Evolutionary conservation across 1,140 invertebrate species (phyloP).

Genomic region (Drosophila kepulauana): DNA sequence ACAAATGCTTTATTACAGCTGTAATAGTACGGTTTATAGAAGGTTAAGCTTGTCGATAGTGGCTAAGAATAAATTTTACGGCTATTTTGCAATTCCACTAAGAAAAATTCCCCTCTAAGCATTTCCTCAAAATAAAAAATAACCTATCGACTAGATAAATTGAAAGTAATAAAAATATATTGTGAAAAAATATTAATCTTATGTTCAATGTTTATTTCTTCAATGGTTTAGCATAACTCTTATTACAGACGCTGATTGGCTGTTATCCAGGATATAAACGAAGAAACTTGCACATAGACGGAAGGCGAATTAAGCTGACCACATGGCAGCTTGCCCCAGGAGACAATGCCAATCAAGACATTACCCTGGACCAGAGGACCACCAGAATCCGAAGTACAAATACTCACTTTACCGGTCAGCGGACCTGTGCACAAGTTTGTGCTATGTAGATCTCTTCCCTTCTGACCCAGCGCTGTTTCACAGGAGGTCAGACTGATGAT

Average conservation of each 20-base stretch:
- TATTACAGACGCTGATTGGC: constrained; percentile 48
- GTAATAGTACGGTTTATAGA: too few species aligned
- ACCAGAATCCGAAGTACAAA: constrained; percentile 86
- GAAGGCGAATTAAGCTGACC: constrained; percentile 88
- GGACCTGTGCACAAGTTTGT: constrained; percentile 86
- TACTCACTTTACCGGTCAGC: constrained; percentile 84
- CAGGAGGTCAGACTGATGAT: constrained; percentile 71
- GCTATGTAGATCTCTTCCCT: constrained; percentile 69
- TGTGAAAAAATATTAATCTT: too few species aligned
- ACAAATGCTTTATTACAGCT: too few species aligned
- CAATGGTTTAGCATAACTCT: too few species aligned
- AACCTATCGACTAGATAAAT: too few species aligned
- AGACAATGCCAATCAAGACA: constrained; percentile 85
- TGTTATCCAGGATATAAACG: constrained; percentile 88
- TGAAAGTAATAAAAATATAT: too few species aligned
- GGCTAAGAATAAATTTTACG: too few species aligned
- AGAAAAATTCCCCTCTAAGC: too few species aligned
- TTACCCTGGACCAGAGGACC: constrained; percentile 83
- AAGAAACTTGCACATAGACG: constrained; percentile 90
- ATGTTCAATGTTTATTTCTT: too few species aligned
- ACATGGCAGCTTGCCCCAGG: constrained; percentile 85
- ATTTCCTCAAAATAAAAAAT: too few species aligned
- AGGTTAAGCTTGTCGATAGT: too few species aligned
- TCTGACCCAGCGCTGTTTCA: constrained; percentile 62
- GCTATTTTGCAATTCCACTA: too few species aligned